These are phyloP conservation scores for Manis javanica DNA, from an alignment of 2,797 vertebrate species.

Conservation along the genomic window DNA sequence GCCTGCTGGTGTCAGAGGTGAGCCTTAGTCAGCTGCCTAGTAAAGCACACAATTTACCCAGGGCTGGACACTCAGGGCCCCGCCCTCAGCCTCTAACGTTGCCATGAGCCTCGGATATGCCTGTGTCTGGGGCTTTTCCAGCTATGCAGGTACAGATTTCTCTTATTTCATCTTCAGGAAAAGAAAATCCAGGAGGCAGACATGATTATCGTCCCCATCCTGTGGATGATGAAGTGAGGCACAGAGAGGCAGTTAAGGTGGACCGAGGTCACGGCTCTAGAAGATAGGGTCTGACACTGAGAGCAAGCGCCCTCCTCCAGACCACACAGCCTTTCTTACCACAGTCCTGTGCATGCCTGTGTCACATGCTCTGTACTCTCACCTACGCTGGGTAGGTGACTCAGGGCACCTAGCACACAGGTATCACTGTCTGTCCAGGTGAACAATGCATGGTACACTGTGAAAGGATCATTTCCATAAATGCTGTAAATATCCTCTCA, in stretches of 20 bases:
- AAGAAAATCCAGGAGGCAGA: not conserved
- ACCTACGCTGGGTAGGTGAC: not conserved
- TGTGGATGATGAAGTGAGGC: not conserved
- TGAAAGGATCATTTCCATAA: not conserved
- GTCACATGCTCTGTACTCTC: not conserved
- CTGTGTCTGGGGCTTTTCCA: not conserved
- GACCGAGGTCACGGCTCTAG: not conserved
- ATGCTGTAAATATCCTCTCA: not conserved
- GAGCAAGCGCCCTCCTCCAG: not conserved
- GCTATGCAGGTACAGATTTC: not conserved
- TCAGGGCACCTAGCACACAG: not conserved
- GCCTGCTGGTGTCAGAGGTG: not conserved
- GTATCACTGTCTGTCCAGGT: not conserved
- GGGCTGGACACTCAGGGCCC: no score
- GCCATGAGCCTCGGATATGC: not conserved
- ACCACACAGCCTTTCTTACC: not conserved
- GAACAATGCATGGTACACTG: not conserved
- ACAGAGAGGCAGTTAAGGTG: not conserved
- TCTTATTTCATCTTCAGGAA: not conserved
- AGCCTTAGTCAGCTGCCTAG: not conserved
- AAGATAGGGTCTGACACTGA: not conserved
- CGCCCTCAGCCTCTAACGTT: not conserved
- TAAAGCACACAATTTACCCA: not conserved
- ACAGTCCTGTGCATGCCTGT: accelerated
- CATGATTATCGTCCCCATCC: not conserved